These are phyloP conservation scores for Stenotaenia linearis DNA, from an alignment of 2,888 invertebrate species.

Conservation along the genomic window DNA sequence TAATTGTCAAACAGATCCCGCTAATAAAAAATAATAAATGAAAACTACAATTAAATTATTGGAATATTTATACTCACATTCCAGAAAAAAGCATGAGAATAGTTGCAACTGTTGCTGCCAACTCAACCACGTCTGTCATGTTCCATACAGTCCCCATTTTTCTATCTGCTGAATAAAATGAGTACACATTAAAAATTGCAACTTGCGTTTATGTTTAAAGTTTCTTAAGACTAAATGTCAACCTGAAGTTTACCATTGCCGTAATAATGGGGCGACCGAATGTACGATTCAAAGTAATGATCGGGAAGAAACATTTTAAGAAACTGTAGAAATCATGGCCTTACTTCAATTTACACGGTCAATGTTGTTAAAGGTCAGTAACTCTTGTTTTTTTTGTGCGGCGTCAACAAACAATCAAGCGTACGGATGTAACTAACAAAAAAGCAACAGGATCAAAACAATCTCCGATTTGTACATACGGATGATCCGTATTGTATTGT, in stretches of 20 bases:
- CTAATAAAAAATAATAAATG: not conserved
- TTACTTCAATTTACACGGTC: not conserved
- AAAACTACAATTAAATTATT: not conserved
- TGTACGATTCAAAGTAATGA: not conserved
- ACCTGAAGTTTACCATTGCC: not conserved
- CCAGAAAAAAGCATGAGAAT: not conserved
- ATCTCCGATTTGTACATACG: not conserved
- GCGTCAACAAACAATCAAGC: not conserved
- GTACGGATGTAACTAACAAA: too few species aligned
- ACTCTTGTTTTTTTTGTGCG: not conserved
- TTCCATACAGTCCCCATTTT: not conserved
- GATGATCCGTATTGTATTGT: not conserved
- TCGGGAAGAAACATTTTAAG: not conserved
- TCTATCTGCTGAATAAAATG: not conserved
- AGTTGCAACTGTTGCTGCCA: not conserved
- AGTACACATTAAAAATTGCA: not conserved
- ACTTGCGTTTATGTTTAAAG: too few species aligned
- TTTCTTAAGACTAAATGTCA: not conserved
- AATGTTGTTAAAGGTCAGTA: not conserved
- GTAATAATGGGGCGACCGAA: not conserved
- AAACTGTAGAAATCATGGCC: not conserved
- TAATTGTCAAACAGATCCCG: not conserved
- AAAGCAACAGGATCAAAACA: too few species aligned
- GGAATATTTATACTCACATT: not conserved
- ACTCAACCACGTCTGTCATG: not conserved